phyloP scores from a whole-genome alignment of 2,797 vertebrate genomes.

The Siniperca obscura region DNA sequence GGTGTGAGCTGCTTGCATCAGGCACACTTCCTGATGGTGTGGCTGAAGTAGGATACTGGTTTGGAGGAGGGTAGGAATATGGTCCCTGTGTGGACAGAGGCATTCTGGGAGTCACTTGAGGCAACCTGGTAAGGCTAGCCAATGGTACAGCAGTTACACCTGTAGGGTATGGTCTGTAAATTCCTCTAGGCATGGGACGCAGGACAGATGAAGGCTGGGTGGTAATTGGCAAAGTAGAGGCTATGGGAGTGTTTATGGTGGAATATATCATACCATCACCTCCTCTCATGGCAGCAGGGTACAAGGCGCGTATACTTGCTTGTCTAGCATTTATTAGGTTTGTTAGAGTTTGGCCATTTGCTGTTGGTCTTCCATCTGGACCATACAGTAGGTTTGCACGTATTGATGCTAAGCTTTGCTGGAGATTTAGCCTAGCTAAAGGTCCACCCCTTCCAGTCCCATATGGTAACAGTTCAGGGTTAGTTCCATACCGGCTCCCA shows the following conservation, averaged over 20 bases:
- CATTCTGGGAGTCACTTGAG: constrained; percentile 90
- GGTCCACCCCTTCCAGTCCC: constrained; percentile 85
- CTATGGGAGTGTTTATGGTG: constrained; percentile 98
- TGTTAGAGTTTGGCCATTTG: constrained; percentile 88
- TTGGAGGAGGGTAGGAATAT: constrained; percentile 89
- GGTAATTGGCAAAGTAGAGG: constrained; percentile 98
- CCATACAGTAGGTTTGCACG: constrained; percentile 92
- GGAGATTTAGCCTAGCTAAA: constrained; percentile 83
- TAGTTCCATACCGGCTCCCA: constrained; percentile 88
- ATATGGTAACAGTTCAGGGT: constrained; percentile 90
- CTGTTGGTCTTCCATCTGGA: constrained; percentile 87
- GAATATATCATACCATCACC: constrained; percentile 99
- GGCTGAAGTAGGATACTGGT: constrained; percentile 82
- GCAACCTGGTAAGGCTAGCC: constrained; percentile 92
- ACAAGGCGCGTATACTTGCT: constrained; percentile 90
- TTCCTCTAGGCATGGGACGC: constrained; percentile 90
- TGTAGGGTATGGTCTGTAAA: constrained; percentile 92
- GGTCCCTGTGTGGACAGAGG: constrained; percentile 88
- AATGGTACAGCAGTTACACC: constrained; percentile 92
- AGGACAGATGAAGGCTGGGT: constrained; percentile 95
- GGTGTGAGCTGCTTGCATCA: constrained; percentile 73
- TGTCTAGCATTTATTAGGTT: constrained; percentile 90
- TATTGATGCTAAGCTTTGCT: constrained; percentile 88
- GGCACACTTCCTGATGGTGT: constrained; percentile 76
- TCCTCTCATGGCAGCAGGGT: constrained; percentile 92